Base-by-base conservation (phyloP, 2,797 vertebrate genomes). In the Hyperoplus lanceolatus region DNA sequence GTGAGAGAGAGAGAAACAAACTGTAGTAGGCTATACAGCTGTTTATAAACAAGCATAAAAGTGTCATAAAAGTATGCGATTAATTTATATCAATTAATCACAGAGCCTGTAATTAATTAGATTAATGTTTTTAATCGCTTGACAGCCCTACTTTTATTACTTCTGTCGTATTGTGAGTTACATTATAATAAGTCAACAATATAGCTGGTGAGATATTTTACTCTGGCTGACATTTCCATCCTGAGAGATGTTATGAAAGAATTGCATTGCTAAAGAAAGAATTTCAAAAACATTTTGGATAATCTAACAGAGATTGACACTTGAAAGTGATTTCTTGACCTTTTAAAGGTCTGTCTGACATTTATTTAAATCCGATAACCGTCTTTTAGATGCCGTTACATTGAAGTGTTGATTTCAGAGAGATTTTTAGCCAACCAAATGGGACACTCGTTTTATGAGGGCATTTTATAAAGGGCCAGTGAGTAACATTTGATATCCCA, bases 391-490 rank as follows among this genome's bases (percentile, higher is more conserved):
- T 53, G 36, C 3, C 2, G 12, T 49, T 38, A 15, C 1, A 70
- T 12, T 9, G n/a, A 70, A 45, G 5, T 36, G 10, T 12, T 58
- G 11, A 51, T 63, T 59, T 75, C 53, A 71, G 29, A 65, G 14
- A 56, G 15, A 57, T 29, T 18, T 36, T 2, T 3, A 36, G 29
- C 29, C 29, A 29, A 29, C 5, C 6, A 41, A 73, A 1, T 12
- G 45, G 5, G 41, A 5, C 15, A 54, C 9, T 60, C 43, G 48
- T 0, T 0, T 10, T 48, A 50, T 21, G 46, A 58, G 15, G 11
- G 36, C 4, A 61, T 60, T 55, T 60, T 55, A 51, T 11, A 74
- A 70, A 79, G 16, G 61, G 29, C 38, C 14, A 60, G 53, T 53
- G 16, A 50, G n/a, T 50, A n/a, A 48, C 2, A 14, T 66, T 57